Conservation (phyloP, 2,113 vertebrate species). For the Echinops telfairi region DNA sequence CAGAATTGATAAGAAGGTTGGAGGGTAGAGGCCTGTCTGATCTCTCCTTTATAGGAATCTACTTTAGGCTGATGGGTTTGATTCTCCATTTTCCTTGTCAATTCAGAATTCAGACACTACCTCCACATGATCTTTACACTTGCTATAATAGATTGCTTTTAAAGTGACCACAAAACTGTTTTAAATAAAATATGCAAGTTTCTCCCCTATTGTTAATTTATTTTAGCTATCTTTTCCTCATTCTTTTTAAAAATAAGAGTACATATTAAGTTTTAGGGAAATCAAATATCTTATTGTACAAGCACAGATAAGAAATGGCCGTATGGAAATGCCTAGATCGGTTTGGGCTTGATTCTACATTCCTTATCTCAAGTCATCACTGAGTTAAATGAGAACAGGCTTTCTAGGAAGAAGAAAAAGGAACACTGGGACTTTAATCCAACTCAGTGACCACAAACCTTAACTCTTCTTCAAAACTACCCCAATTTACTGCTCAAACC, state of each 20-base stretch:
- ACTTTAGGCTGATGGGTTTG: no score
- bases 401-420: neutral
- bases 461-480: neutral
- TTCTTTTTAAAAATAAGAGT: slow-evolving; percentile 3
- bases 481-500: neutral
- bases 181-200: neutral
- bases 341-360: neutral
- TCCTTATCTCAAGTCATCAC: neutral
- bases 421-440: neutral
- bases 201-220: neutral
- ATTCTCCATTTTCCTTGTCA: no score
- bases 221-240: neutral
- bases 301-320: neutral
- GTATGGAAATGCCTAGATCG: neutral
- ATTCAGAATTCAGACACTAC: no score
- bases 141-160: neutral
- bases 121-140: no score
- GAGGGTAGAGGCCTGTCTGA: no score
- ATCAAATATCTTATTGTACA: slow-evolving; percentile 9
- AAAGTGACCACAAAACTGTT: slow-evolving; percentile 1
- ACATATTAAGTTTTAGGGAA: neutral
- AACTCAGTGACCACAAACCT: neutral
- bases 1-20: no score
- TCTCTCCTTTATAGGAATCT: no score
- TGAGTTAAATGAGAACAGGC: neutral